Conservation (phyloP, 2,888 invertebrate genomes). For the Cheilosia impressa region DNA sequence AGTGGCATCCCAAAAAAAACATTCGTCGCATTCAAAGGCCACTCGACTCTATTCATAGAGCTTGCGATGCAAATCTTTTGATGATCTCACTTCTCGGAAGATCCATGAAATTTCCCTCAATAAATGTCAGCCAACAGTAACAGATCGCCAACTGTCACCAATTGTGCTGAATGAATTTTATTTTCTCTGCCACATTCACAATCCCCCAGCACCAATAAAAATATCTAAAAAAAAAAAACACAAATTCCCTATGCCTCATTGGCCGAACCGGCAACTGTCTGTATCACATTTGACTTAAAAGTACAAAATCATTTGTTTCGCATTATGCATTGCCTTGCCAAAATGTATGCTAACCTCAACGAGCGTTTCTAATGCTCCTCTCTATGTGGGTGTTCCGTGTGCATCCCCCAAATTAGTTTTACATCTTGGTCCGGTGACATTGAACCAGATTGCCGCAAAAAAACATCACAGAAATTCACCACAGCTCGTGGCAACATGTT, state of each 20-base stretch:
- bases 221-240: background rate
- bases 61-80: background rate
- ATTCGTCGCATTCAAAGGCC: background rate
- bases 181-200: slow-evolving; percentile 18
- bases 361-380: slow-evolving; percentile 10
- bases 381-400: slow-evolving; percentile 41
- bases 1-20: background rate
- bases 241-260: slow-evolving; percentile 20
- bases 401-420: slow-evolving; percentile 46
- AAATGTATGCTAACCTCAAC: slow-evolving; percentile 27
- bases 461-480: slow-evolving; percentile 28
- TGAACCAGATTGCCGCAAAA: slow-evolving; percentile 61
- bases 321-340: slow-evolving; percentile 41
- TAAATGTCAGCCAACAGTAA: background rate
- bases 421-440: slow-evolving; percentile 51
- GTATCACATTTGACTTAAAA: slow-evolving; percentile 46
- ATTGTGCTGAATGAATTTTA: slow-evolving; percentile 23
- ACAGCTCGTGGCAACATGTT: slow-evolving; percentile 31
- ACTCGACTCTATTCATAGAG: background rate
- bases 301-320: slow-evolving; percentile 52
- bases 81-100: slow-evolving; percentile 25
- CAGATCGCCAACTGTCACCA: slow-evolving; percentile 26
- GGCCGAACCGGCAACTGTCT: slow-evolving; percentile 49
- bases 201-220: slow-evolving; percentile 23
- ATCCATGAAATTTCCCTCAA: slow-evolving; percentile 1